Percentiles rank a stretch among this genome's conserved stretches.
Evolutionary conservation across 2,797 vertebrate species (phyloP).

Genomic region (Chiroxiphia lanceolata): DNA sequence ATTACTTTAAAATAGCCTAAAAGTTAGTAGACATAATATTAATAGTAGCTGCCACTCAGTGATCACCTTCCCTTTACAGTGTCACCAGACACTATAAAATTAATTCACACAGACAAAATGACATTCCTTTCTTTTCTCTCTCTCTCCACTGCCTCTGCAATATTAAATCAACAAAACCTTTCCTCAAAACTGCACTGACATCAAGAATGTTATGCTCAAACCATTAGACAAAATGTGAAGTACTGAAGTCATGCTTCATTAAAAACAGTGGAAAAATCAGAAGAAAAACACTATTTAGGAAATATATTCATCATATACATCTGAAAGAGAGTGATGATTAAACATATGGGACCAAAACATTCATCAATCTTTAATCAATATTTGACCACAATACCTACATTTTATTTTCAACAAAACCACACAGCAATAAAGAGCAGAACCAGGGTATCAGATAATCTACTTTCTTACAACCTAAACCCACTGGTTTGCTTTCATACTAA

Average conservation of each 20-base stretch:
- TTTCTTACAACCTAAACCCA: neutral
- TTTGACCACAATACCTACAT: neutral
- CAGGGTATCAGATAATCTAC: neutral
- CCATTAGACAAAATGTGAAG: conserved; percentile 11
- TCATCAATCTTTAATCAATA: conserved; percentile 30
- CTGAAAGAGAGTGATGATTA: neutral
- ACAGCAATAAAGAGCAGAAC: neutral
- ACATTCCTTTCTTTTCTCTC: neutral
- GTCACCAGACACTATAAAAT: neutral
- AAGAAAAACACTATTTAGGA: conserved; percentile 26
- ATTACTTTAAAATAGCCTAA: neutral
- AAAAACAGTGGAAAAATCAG: conserved; percentile 18
- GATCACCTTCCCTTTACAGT: neutral
- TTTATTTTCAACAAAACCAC: neutral
- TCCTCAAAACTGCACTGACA: neutral
- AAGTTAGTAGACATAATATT: neutral
- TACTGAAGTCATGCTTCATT: conserved; percentile 11
- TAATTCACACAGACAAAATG: neutral
- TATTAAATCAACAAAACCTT: conserved; percentile 51
- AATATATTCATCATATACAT: neutral
- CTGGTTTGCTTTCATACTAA: neutral
- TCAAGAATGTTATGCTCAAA: conserved; percentile 7
- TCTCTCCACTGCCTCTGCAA: neutral
- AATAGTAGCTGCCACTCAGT: neutral
- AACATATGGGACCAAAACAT: neutral